phyloP scores from a whole-genome alignment of 2,888 invertebrate genomes.

The Lordiphosa fenestrarum region DNA sequence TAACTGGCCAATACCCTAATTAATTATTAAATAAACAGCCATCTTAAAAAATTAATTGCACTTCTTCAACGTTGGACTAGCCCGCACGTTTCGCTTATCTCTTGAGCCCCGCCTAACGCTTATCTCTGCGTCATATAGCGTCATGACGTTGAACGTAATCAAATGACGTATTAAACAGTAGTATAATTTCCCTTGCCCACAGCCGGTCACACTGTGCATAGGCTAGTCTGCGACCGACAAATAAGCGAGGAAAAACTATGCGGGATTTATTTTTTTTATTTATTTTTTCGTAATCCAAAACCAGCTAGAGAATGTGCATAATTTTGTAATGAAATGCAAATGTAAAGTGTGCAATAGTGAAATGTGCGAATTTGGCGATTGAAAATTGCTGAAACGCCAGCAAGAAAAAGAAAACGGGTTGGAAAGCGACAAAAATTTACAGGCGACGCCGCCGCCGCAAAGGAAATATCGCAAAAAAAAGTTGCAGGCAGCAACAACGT shows the following conservation, averaged over 20 bases:
- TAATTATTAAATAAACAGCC: too few species aligned
- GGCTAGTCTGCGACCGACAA: slow-evolving; percentile 21
- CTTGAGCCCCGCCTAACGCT: too few species aligned
- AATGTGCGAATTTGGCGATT: slow-evolving; percentile 32
- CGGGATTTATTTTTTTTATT: slow-evolving; percentile 60
- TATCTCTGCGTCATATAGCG: too few species aligned
- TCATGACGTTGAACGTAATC: too few species aligned
- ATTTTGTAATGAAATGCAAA: slow-evolving; percentile 43
- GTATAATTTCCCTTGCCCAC: too few species aligned
- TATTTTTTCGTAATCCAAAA: slow-evolving; percentile 59
- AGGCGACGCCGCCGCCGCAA: slow-evolving; percentile 43
- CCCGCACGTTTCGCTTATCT: too few species aligned
- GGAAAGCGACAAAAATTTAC: slow-evolving; percentile 17
- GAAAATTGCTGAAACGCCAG: slow-evolving; percentile 6
- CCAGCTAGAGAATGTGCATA: slow-evolving; percentile 32
- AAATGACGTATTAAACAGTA: too few species aligned
- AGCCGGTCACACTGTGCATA: too few species aligned
- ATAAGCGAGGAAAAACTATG: slow-evolving; percentile 56
- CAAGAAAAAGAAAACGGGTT: slow-evolving; percentile 1
- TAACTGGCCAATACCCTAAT: too few species aligned
- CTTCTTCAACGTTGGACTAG: too few species aligned
- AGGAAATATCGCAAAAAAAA: slow-evolving; percentile 52
- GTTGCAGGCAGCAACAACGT: slow-evolving; percentile 64
- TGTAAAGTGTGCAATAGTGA: slow-evolving; percentile 35
- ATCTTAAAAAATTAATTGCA: too few species aligned